These are phyloP conservation scores for Coryphaenoides rupestris DNA, from an alignment of 2,113 vertebrate genomes.

Conservation along the genomic window DNA sequence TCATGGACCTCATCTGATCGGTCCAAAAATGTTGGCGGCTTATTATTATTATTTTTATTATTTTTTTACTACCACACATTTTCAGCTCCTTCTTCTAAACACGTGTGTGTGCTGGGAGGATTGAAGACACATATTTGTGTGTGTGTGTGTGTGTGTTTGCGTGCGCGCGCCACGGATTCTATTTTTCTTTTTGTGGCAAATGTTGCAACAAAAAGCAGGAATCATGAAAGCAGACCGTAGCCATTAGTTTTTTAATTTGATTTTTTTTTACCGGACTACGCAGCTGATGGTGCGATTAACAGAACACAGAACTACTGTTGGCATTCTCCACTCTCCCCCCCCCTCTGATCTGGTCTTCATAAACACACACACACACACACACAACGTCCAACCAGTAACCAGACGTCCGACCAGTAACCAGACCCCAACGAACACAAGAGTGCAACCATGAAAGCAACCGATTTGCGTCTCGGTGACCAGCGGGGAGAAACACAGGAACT, in stretches of 20 bases:
- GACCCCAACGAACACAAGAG: too few species aligned
- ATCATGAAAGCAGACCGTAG: too few species aligned
- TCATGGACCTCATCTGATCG: constrained; percentile 86
- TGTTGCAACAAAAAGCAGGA: constrained; percentile 35
- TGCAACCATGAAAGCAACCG: too few species aligned
- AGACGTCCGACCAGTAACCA: too few species aligned
- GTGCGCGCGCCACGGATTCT: too few species aligned
- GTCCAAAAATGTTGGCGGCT: not conserved
- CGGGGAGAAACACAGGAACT: too few species aligned
- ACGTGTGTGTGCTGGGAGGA: constrained; percentile 1
- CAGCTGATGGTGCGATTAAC: constrained; percentile 47
- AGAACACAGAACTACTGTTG: constrained; percentile 40
- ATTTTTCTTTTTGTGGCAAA: too few species aligned
- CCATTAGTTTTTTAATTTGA: too few species aligned
- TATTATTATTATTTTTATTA: not conserved
- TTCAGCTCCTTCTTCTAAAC: constrained; percentile 5
- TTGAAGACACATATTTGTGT: constrained; percentile 16
- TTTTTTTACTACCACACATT: not conserved
- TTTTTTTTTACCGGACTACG: constrained; percentile 18
- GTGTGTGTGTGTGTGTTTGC: too few species aligned
- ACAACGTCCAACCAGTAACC: not conserved
- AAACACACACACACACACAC: too few species aligned
- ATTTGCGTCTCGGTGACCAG: too few species aligned
- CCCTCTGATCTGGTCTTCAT: too few species aligned
- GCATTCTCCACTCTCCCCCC: constrained; percentile 14